phyloP scores from a whole-genome alignment of 2,888 invertebrate species.

The Spodoptera picta region DNA sequence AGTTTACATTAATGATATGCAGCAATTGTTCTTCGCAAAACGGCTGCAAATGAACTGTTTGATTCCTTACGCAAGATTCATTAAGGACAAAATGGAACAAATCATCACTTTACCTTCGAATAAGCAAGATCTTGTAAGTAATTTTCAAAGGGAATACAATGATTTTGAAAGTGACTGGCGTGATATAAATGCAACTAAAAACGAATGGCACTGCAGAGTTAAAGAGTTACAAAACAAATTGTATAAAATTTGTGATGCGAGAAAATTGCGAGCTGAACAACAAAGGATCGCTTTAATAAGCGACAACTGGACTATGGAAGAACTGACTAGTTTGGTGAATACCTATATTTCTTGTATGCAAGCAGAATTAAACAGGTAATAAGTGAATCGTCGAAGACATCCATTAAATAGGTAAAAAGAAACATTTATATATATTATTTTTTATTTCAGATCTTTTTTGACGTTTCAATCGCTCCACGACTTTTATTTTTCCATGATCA shows the following conservation, averaged over 20 bases:
- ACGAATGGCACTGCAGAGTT: constrained; percentile 89
- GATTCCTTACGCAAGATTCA: constrained; percentile 87
- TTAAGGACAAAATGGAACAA: constrained; percentile 87
- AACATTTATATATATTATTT: constrained; percentile 33
- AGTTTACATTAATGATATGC: constrained; percentile 85
- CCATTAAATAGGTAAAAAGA: background rate
- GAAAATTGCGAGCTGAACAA: constrained; percentile 86
- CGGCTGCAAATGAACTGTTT: constrained; percentile 87
- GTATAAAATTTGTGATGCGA: constrained; percentile 88
- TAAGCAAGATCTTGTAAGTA: constrained; percentile 88
- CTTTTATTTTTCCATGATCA: constrained; percentile 81
- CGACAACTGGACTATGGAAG: constrained; percentile 89
- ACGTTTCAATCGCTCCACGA: constrained; percentile 84
- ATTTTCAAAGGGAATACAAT: constrained; percentile 90
- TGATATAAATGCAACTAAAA: constrained; percentile 87
- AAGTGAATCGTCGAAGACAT: constrained; percentile 52
- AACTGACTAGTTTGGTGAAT: constrained; percentile 87
- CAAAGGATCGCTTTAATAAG: constrained; percentile 85
- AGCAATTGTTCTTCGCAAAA: constrained; percentile 88
- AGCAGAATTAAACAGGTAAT: constrained; percentile 89
- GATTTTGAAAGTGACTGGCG: constrained; percentile 89
- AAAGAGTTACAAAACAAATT: constrained; percentile 85
- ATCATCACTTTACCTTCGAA: constrained; percentile 87
- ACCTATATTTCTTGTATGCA: constrained; percentile 88
- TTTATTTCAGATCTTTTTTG: constrained; percentile 75